A percentile compares a stretch with the other conserved stretches of the same genome.
These are phyloP conservation scores for Drosophila burlai DNA, from an alignment of 1,140 invertebrate species.

Conservation along the genomic window DNA sequence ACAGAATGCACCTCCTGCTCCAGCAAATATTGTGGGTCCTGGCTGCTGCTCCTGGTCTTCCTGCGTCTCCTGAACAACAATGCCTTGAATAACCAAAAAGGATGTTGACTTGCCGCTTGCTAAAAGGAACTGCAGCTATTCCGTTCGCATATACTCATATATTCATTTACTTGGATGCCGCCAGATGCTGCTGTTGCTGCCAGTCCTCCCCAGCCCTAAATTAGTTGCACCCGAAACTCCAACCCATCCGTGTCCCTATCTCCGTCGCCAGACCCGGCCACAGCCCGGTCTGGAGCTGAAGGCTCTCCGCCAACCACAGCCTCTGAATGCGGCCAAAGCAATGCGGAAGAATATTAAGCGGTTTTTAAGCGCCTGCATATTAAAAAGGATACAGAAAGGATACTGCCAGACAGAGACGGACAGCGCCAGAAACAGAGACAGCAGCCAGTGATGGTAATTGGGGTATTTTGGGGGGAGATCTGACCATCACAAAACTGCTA, in stretches of 20 bases:
- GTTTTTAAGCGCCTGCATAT: slow-evolving; percentile 80
- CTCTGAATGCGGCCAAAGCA: slow-evolving; percentile 80
- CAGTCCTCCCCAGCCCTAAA: slow-evolving; percentile 59
- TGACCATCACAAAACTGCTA: neutral
- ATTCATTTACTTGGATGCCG: slow-evolving; percentile 76
- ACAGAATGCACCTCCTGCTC: slow-evolving; percentile 51
- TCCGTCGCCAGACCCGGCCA: slow-evolving; percentile 13
- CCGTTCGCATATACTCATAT: slow-evolving; percentile 76
- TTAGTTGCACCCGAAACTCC: slow-evolving; percentile 61
- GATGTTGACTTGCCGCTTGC: slow-evolving; percentile 80
- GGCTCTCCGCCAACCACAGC: slow-evolving; percentile 55
- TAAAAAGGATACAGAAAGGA: slow-evolving; percentile 60
- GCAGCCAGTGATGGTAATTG: slow-evolving; percentile 18
- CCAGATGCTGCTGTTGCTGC: slow-evolving; percentile 59
- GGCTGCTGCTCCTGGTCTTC: slow-evolving; percentile 8
- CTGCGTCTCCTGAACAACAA: slow-evolving; percentile 36
- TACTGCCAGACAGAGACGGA: slow-evolving; percentile 9
- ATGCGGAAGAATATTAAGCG: slow-evolving; percentile 83
- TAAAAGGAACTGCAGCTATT: slow-evolving; percentile 80
- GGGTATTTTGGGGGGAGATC: neutral
- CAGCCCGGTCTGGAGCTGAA: slow-evolving; percentile 45
- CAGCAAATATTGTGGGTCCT: slow-evolving; percentile 17
- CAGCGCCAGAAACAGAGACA: slow-evolving; percentile 1
- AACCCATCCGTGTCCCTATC: slow-evolving; percentile 9
- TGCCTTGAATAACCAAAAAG: slow-evolving; percentile 75